Evolutionary conservation across 2,113 vertebrate genomes (phyloP).

Genomic region (Platichthys flesus): DNA sequence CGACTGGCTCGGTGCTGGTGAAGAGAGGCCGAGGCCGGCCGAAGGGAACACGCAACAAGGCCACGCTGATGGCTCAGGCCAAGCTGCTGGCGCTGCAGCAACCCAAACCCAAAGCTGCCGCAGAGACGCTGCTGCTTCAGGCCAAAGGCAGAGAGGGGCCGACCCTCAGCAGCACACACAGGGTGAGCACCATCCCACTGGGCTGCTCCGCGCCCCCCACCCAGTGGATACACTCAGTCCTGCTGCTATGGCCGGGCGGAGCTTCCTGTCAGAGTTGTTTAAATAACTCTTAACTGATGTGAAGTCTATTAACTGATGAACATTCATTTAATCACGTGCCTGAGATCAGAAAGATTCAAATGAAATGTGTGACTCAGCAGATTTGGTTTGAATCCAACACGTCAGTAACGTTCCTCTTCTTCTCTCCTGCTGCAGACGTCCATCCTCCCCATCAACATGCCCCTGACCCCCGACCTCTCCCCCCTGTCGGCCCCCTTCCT

Average conservation of each 20-base stretch:
- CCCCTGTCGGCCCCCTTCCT: slow-evolving; percentile 66
- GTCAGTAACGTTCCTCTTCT: not conserved
- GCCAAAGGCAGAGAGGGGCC: not conserved
- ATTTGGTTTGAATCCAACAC: too few relatives aligned
- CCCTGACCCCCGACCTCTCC: slow-evolving; percentile 74
- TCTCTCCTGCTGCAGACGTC: slow-evolving; percentile 40
- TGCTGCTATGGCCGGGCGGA: too few relatives aligned
- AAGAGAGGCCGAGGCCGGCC: slow-evolving; percentile 81
- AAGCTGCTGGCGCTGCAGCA: slow-evolving; percentile 72
- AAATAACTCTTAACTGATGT: too few relatives aligned
- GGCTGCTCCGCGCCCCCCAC: too few relatives aligned
- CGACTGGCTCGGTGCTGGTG: slow-evolving; percentile 53
- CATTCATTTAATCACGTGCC: too few relatives aligned
- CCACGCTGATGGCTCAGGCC: slow-evolving; percentile 71
- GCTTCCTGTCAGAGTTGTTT: too few relatives aligned
- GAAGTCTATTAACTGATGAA: too few relatives aligned
- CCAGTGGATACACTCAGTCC: too few relatives aligned
- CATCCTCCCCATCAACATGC: slow-evolving; percentile 58
- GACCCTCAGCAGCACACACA: slow-evolving; percentile 8
- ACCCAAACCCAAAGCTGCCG: slow-evolving; percentile 20
- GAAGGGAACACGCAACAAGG: slow-evolving; percentile 77
- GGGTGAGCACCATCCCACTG: slow-evolving; percentile 23
- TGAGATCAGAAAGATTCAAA: too few relatives aligned
- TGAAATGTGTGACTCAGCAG: too few relatives aligned
- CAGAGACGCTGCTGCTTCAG: not conserved